Base-by-base conservation (phyloP, 1,140 invertebrate species). In the Venturia canescens region DNA sequence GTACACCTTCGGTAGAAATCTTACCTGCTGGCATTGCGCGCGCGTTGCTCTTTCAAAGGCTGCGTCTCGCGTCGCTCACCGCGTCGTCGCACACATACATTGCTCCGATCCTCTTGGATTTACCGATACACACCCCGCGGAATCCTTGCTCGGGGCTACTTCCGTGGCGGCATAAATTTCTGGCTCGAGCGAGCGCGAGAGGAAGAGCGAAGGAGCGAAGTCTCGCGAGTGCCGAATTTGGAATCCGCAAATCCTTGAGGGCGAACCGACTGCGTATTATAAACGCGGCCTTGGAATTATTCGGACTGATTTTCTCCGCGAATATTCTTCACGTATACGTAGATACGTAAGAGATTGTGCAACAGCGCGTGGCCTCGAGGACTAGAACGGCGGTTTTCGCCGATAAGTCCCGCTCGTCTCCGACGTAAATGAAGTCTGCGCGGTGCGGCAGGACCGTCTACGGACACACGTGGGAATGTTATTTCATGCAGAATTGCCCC, bases 21-120 rank as follows among this genome's bases (percentile, higher is more conserved):
- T 34, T 34, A 34, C 31, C 31, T 34, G 31, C 31, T n/a, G n/a
- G n/a, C 31, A 34, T 13, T 50, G 4, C 48, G 13, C 48, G 13
- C 48, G 15, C 18, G 3, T 16, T 50, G 15, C 18, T 18, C 15
- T 18, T 18, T 50, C 18, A 11, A 50, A 13, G 48, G 4, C 48
- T 78, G 11, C 27, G 5, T 67, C n/a, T 53, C 48, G 29, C 48
- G 29, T 69, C 71, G 27, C 67, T 50, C 48, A 57, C 38, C 23
- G 63, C 29, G n/a, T 79, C 67, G 63, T 57, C 66, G 44, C 16
- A 27, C 34, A 70, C 66, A 63, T 77, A 66, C 53, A 48, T 27
- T 72, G 75, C 57, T 34, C 77, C 79, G 81, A 79, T 79, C 77
- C 78, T 78, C 77, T 16, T 67, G 81, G 81, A 79, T 82, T 82